These are phyloP conservation scores for Chesias legatella DNA, from an alignment of 2,888 invertebrate species.

Conservation along the genomic window DNA sequence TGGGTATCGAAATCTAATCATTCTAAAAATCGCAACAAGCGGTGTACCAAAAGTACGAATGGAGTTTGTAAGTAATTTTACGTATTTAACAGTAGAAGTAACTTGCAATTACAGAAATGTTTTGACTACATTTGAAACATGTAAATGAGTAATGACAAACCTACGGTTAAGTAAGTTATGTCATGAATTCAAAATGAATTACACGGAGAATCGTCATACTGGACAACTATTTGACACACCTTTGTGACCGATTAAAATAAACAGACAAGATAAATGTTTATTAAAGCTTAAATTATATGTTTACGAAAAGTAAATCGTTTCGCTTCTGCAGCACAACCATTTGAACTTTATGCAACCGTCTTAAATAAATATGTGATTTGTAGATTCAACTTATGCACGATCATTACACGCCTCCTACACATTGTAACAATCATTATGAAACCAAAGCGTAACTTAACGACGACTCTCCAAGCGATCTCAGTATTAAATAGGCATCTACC, in stretches of 20 bases:
- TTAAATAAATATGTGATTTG: constrained; percentile 36
- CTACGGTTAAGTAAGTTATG: too few relatives aligned
- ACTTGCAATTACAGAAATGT: constrained; percentile 34
- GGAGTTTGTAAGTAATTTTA: constrained; percentile 40
- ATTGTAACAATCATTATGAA: constrained; percentile 49
- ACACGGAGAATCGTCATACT: not conserved
- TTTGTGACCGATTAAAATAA: too few relatives aligned
- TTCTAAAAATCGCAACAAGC: constrained; percentile 29
- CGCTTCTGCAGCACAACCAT: not conserved
- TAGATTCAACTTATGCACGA: constrained; percentile 32
- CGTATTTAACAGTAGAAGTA: constrained; percentile 35
- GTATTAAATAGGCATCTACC: constrained; percentile 48
- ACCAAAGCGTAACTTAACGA: constrained; percentile 43
- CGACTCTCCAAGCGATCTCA: constrained; percentile 49
- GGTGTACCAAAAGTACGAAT: constrained; percentile 39
- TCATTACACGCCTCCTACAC: constrained; percentile 43
- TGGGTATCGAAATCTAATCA: constrained; percentile 40
- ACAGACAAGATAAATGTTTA: not conserved
- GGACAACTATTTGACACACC: too few relatives aligned
- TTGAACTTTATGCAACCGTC: constrained; percentile 17
- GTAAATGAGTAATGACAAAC: too few relatives aligned
- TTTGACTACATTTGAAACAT: too few relatives aligned
- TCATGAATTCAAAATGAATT: constrained; percentile 1
- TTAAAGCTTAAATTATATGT: too few relatives aligned
- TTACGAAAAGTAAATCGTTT: not conserved